phyloP scores from a whole-genome alignment of 2,888 invertebrate genomes.

The Cheilosia soror region DNA sequence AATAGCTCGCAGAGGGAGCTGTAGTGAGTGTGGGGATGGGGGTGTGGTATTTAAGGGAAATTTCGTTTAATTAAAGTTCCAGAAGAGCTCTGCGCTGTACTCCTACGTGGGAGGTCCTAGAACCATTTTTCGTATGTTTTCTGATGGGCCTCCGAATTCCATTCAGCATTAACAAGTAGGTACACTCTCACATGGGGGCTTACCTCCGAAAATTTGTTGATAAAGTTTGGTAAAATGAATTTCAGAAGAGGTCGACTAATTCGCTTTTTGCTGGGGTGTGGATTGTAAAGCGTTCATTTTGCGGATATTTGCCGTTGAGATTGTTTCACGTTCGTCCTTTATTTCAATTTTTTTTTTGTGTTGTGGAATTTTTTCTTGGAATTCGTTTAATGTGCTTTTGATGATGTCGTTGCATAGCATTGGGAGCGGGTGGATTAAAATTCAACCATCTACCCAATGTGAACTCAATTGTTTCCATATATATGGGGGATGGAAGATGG shows the following conservation, averaged over 20 bases:
- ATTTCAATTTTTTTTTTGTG: background rate
- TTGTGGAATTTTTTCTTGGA: conserved; percentile 32
- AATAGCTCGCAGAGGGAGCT: conserved; percentile 51
- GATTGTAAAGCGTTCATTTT: conserved; percentile 45
- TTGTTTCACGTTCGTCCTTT: conserved; percentile 41
- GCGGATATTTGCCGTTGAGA: conserved; percentile 60
- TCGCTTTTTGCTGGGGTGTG: conserved; percentile 1
- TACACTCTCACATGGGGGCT: background rate
- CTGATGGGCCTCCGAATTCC: conserved; percentile 47
- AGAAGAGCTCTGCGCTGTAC: conserved; percentile 21
- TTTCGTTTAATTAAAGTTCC: conserved; percentile 72
- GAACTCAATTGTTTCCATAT: conserved; percentile 27
- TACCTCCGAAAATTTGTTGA: conserved; percentile 57
- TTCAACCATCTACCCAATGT: conserved; percentile 3
- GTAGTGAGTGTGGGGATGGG: background rate
- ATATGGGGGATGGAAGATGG: conserved; percentile 7
- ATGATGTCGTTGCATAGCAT: conserved; percentile 57
- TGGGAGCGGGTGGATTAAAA: conserved; percentile 19
- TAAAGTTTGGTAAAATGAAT: conserved; percentile 63
- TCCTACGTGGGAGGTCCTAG: conserved; percentile 14
- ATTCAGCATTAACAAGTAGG: conserved; percentile 39
- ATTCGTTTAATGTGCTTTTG: conserved; percentile 67
- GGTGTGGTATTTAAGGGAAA: conserved; percentile 59
- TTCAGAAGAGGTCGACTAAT: conserved; percentile 37
- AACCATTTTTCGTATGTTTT: conserved; percentile 9